Conservation (phyloP, 1,140 invertebrate genomes). For the Zaprionus davidi region DNA sequence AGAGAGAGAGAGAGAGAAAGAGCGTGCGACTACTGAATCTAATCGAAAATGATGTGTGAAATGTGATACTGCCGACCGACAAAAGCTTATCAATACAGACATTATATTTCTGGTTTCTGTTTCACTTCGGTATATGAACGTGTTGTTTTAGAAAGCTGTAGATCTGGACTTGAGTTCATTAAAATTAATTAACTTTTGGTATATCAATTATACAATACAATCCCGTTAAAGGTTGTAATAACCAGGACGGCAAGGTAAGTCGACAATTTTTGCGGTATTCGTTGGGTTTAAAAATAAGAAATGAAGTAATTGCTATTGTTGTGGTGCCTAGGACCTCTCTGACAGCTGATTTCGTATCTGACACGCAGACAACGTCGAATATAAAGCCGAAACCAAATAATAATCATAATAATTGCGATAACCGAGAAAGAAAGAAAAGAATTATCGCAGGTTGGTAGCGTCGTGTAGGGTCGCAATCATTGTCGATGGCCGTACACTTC, state of each 20-base stretch:
- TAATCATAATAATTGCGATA: conserved; percentile 56
- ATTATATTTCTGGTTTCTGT: background rate
- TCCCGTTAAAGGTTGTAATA: background rate
- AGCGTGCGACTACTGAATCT: conserved; percentile 8
- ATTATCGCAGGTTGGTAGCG: conserved; percentile 9
- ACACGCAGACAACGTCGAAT: conserved; percentile 7
- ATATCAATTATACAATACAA: background rate
- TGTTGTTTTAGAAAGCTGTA: background rate
- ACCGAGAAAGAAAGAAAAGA: conserved; percentile 24
- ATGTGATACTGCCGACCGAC: background rate
- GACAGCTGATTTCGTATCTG: background rate
- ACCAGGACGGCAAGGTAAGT: background rate
- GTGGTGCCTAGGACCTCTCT: background rate
- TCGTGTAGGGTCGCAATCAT: conserved; percentile 52
- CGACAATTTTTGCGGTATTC: background rate
- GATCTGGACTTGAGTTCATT: background rate
- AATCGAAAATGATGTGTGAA: conserved; percentile 5
- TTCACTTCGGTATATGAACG: background rate
- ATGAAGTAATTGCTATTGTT: conserved; percentile 17
- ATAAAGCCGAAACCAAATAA: conserved; percentile 21
- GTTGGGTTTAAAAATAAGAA: background rate
- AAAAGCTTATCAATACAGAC: conserved; percentile 2
- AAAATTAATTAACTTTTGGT: background rate
- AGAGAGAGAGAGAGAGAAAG: background rate
- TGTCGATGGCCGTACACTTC: conserved; percentile 48